Evolutionary conservation across 2,888 invertebrate species (phyloP).

Genomic region (Zele albiditarsus): DNA sequence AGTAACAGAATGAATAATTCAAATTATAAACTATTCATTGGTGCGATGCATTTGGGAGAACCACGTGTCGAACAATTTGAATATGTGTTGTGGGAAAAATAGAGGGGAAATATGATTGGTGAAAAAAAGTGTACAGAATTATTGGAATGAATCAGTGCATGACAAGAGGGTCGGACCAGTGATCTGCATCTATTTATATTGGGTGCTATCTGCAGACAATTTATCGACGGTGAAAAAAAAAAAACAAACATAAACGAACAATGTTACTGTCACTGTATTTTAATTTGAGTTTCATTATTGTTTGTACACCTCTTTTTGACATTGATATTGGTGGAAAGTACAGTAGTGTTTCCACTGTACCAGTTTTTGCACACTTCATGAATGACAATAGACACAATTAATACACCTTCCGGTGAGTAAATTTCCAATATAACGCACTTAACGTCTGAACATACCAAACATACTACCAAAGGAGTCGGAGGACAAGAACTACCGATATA

Average conservation of each 20-base stretch:
- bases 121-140: not conserved
- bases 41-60: not conserved
- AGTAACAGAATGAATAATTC: not conserved
- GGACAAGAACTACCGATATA: too few relatives aligned
- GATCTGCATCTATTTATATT: not conserved
- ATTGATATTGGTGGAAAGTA: too few relatives aligned
- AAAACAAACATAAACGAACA: not conserved
- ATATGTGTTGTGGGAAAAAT: not conserved
- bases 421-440: too few relatives aligned
- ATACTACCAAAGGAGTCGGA: too few relatives aligned
- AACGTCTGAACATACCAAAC: too few relatives aligned
- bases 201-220: not conserved
- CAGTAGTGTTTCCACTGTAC: too few relatives aligned
- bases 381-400: too few relatives aligned
- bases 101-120: not conserved
- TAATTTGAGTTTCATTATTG: not conserved
- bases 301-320: not conserved
- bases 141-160: not conserved
- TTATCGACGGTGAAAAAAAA: not conserved
- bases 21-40: not conserved
- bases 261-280: not conserved
- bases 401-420: too few relatives aligned
- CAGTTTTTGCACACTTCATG: too few relatives aligned
- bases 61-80: not conserved
- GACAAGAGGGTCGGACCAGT: not conserved